Evolutionary conservation across 2,797 vertebrate species (phyloP).

Genomic region (Acanthiza pusilla): DNA sequence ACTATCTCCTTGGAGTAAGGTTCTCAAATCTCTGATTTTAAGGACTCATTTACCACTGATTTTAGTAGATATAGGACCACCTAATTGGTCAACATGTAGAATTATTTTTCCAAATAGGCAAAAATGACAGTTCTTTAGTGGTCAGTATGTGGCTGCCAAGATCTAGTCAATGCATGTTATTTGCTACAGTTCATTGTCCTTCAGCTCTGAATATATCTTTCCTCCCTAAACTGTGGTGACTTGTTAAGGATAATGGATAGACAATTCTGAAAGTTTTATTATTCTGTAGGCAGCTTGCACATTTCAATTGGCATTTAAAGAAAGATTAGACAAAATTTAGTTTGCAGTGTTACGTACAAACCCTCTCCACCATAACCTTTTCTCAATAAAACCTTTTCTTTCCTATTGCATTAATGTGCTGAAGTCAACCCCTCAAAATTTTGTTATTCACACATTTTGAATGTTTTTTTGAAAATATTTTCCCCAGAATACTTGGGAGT

Average conservation of each 20-base stretch:
- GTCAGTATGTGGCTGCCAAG: background rate
- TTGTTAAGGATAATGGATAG: background rate
- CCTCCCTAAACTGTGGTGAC: background rate
- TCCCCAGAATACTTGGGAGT: background rate
- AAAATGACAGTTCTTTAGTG: background rate
- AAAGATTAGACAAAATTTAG: background rate
- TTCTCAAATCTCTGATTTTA: background rate
- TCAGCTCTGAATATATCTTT: background rate
- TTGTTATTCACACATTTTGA: rapidly evolving
- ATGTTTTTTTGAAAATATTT: background rate
- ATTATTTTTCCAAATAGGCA: background rate
- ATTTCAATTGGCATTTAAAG: background rate
- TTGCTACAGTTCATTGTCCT: background rate
- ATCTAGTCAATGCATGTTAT: background rate
- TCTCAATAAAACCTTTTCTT: background rate
- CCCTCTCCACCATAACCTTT: background rate
- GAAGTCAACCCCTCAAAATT: background rate
- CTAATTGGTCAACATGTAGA: background rate
- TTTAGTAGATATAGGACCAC: background rate
- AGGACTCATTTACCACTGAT: background rate
- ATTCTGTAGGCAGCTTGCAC: background rate
- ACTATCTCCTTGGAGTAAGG: background rate
- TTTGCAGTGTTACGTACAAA: rapidly evolving
- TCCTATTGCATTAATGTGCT: background rate
- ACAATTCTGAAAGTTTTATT: background rate